A percentile compares a stretch with the other conserved stretches of the same genome.
phyloP scores from a whole-genome alignment of 2,113 vertebrate genomes.

The Theristicus caerulescens region DNA sequence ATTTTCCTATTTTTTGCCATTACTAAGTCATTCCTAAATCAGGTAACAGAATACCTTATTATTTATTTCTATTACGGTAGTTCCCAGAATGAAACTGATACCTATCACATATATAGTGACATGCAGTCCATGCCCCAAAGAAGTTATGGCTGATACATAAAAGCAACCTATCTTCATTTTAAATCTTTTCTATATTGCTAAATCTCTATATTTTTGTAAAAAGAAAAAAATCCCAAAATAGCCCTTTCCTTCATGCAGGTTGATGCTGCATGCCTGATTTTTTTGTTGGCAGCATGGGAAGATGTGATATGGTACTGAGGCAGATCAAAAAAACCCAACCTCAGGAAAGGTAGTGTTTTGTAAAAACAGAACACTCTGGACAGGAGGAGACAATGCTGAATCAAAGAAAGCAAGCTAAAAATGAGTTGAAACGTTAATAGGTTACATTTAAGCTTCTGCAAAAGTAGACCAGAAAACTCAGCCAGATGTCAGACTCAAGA shows the following conservation, averaged over 20 bases:
- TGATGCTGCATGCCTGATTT: neutral
- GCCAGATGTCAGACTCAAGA: neutral
- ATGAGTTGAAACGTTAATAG: neutral
- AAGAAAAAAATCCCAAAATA: neutral
- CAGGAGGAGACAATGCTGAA: neutral
- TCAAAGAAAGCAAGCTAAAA: neutral
- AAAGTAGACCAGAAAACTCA: neutral
- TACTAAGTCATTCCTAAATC: neutral
- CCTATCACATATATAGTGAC: rapidly evolving
- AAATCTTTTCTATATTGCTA: neutral
- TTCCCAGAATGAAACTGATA: neutral
- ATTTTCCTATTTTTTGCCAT: neutral
- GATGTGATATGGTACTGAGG: neutral
- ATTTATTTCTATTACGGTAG: neutral
- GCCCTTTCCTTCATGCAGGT: neutral
- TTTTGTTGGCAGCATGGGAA: neutral
- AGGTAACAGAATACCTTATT: neutral
- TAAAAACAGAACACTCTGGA: neutral
- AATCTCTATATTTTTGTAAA: neutral
- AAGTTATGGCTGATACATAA: neutral
- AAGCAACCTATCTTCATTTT: neutral
- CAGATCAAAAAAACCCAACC: neutral
- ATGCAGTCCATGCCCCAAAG: neutral
- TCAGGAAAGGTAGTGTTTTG: neutral
- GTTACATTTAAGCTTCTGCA: neutral